Evolutionary conservation across 2,888 invertebrate genomes (phyloP).

Genomic region (Tiliacea aurago): DNA sequence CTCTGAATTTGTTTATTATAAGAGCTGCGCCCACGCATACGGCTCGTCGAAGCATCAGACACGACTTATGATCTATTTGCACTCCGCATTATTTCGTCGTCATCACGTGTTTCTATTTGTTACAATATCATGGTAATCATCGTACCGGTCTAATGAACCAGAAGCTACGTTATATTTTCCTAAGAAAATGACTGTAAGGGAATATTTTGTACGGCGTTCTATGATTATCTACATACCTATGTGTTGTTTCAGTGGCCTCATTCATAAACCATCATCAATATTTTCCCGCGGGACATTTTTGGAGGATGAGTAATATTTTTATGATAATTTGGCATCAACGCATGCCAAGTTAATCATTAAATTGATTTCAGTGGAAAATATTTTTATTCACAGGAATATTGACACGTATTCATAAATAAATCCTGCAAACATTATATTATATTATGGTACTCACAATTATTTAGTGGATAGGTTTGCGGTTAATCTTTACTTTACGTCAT

Average conservation of each 20-base stretch:
- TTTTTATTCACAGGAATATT: slow-evolving; percentile 8
- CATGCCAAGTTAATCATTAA: not conserved
- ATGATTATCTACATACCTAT: not conserved
- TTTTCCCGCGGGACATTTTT: not conserved
- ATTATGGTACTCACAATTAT: slow-evolving; percentile 6
- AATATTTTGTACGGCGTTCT: not conserved
- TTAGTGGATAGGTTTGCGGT: not conserved
- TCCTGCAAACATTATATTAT: not conserved
- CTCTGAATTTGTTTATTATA: slow-evolving; percentile 42
- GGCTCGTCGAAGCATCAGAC: slow-evolving; percentile 19
- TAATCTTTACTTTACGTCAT: not conserved
- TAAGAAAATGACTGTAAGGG: slow-evolving; percentile 12
- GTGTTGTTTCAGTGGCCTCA: not conserved
- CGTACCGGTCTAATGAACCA: not conserved
- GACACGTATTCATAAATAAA: not conserved
- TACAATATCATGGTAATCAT: slow-evolving; percentile 26
- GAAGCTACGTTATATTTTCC: not conserved
- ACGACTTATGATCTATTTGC: slow-evolving; percentile 43
- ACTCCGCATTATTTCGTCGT: slow-evolving; percentile 30
- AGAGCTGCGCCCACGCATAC: slow-evolving; percentile 42
- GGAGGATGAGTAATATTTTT: not conserved
- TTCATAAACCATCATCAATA: slow-evolving; percentile 10
- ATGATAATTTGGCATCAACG: slow-evolving; percentile 5
- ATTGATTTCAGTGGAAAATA: slow-evolving; percentile 1
- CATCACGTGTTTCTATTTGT: slow-evolving; percentile 38